phyloP scores from a whole-genome alignment of 2,888 invertebrate genomes.

The Scotopteryx bipunctaria region DNA sequence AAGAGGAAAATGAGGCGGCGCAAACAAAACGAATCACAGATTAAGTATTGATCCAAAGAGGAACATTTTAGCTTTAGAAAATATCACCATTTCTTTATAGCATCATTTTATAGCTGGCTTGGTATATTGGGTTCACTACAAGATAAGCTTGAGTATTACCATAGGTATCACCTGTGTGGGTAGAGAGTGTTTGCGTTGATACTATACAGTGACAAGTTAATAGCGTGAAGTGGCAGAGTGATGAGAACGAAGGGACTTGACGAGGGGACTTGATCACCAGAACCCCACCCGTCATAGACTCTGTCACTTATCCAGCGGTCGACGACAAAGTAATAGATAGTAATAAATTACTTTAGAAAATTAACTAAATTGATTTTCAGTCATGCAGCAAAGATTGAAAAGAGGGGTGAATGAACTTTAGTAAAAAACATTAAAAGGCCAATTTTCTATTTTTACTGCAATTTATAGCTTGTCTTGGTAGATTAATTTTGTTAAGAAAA shows the following conservation, averaged over 20 bases:
- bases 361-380: conserved; percentile 29
- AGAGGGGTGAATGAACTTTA: conserved; percentile 10
- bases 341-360: conserved; percentile 30
- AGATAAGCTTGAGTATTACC: conserved; percentile 11
- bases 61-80: too few relatives aligned
- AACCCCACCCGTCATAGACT: conserved; percentile 33
- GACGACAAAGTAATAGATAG: conserved; percentile 31
- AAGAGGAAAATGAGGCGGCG: too few relatives aligned
- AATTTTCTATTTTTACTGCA: neutral
- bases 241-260: conserved; percentile 49
- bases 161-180: conserved; percentile 6
- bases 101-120: too few relatives aligned
- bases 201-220: conserved; percentile 67
- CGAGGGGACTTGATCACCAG: conserved; percentile 44
- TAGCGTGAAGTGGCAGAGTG: conserved; percentile 62
- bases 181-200: conserved; percentile 44
- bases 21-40: too few relatives aligned
- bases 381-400: conserved; percentile 1
- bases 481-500: neutral
- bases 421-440: conserved; percentile 2
- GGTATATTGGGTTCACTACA: conserved; percentile 1
- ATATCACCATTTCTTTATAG: too few relatives aligned
- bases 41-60: too few relatives aligned
- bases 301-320: conserved; percentile 29
- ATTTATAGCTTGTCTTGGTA: neutral